These are phyloP conservation scores for Crotalus horridus DNA, from an alignment of 2,113 vertebrate genomes.

Conservation along the genomic window DNA sequence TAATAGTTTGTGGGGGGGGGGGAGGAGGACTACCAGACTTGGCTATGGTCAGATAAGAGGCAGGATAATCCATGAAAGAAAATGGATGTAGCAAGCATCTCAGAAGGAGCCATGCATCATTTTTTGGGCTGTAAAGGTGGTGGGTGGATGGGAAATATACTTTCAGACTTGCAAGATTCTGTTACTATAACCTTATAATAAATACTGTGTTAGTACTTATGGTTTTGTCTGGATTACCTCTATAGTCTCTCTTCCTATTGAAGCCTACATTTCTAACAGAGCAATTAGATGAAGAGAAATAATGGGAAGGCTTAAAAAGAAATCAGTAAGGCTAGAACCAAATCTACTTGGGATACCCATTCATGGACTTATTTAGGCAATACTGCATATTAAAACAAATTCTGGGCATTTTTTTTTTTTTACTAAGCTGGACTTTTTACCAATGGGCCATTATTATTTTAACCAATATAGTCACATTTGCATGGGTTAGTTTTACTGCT, in stretches of 20 bases:
- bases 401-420: not conserved
- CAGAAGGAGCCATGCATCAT: not conserved
- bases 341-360: not conserved
- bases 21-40: not conserved
- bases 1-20: too few relatives aligned
- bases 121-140: not conserved
- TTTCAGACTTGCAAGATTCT: not conserved
- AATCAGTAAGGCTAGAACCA: not conserved
- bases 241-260: not conserved
- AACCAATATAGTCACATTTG: not conserved
- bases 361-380: not conserved
- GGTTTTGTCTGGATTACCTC: not conserved
- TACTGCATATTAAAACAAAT: not conserved
- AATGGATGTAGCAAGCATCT: not conserved
- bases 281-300: not conserved
- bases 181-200: not conserved
- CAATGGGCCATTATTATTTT: too few relatives aligned
- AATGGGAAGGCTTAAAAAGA: not conserved
- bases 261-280: not conserved
- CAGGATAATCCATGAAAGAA: not conserved
- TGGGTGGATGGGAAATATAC: not conserved
- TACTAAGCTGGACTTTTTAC: not conserved
- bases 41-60: not conserved
- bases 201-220: not conserved
- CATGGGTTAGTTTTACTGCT: not conserved